Base-by-base conservation (phyloP, 2,888 invertebrate genomes). In the Ophion slaviceki region DNA sequence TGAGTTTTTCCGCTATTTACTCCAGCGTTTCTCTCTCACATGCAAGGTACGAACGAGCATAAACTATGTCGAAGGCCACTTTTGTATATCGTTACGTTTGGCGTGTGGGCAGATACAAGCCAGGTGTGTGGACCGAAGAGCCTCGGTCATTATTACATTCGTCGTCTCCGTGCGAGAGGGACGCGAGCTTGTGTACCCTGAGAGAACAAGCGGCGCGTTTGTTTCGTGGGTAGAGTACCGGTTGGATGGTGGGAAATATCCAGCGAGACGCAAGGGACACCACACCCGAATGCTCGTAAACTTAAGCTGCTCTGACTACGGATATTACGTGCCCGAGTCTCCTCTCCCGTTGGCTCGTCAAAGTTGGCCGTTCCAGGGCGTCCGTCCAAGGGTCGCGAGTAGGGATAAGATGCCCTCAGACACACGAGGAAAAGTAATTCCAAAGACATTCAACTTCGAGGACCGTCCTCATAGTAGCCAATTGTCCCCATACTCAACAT, bases 301-400 rank as follows among this genome's bases (percentile, higher is more conserved):
- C 86, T 88, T 85, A 80, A 88, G 82, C 88, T 76, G 80, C 84
- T 87, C 84, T 80, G 85, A 82, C 85, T 83, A 82, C 88, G 88
- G 88, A 88, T 88, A 88, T 88, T 88, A 88, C 88, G 87, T 86
- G 88, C 84, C 86, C 67, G 81, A 82, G 86, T 80, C 86, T 75
- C 28, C 72, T 75, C 81, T 80, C 80, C 53, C 5, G 53, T 17
- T 75, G 82, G 86, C 88, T 88, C 87, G 87, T 88, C 87, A 88
- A 88, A 88, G 84, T 88, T 88, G 80, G 82, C 86, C 84, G 85
- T 83, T 86, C 59, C 14, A 53, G 72, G 59, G 40, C 76, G 78
- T 70, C 80, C 84, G 88, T 88, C 87, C 87, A 86, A 81, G 79
- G 80, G 53, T 66, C 83, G 57, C 64, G 80, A 59, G 59, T 77